These are phyloP conservation scores for Apodemia zela DNA, from an alignment of 2,888 invertebrate species.

Conservation along the genomic window DNA sequence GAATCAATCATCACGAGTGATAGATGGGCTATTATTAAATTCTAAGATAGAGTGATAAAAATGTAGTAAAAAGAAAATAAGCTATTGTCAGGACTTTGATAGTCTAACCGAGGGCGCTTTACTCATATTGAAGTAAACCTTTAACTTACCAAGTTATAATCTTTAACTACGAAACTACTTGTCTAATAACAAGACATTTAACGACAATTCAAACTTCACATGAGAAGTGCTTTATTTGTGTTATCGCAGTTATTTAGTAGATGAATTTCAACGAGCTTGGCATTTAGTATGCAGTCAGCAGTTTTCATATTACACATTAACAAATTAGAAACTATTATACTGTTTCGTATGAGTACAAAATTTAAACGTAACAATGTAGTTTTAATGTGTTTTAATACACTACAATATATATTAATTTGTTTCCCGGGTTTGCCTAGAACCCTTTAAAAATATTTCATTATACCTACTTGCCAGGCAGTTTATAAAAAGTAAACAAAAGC, in stretches of 20 bases:
- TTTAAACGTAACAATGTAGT: too few species aligned
- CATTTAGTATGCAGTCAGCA: not conserved
- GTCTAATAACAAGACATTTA: not conserved
- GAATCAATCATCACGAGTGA: too few species aligned
- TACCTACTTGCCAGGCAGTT: too few species aligned
- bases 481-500: too few species aligned
- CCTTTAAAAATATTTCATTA: too few species aligned
- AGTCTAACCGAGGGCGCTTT: not conserved
- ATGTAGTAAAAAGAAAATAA: too few species aligned
- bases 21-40: too few species aligned
- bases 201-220: constrained; percentile 1
- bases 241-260: not conserved
- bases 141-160: constrained; percentile 5
- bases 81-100: not conserved
- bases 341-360: not conserved
- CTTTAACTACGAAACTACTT: not conserved
- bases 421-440: too few species aligned
- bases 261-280: not conserved
- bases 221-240: not conserved
- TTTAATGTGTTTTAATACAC: too few species aligned
- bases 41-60: too few species aligned
- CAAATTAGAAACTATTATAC: not conserved
- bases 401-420: too few species aligned
- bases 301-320: not conserved
- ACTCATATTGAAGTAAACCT: not conserved